These are phyloP conservation scores for Leptogaster cylindrica DNA, from an alignment of 2,888 invertebrate genomes.

Conservation along the genomic window DNA sequence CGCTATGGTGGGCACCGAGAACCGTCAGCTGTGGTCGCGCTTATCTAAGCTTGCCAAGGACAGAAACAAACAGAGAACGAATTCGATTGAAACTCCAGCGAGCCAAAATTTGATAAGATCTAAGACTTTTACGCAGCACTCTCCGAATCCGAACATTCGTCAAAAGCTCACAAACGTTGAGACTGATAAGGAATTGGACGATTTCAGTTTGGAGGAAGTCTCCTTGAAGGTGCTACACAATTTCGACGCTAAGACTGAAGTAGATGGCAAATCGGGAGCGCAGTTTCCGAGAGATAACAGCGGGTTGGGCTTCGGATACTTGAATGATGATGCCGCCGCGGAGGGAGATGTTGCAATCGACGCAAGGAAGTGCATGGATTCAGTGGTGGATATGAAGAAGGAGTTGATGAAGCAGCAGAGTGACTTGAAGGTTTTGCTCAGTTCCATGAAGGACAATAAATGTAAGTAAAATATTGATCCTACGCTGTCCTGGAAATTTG, in stretches of 20 bases:
- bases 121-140: constrained; percentile 74
- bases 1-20: constrained; percentile 81
- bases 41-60: constrained; percentile 70
- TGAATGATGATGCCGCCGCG: constrained; percentile 52
- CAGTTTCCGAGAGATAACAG: constrained; percentile 51
- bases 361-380: constrained; percentile 70
- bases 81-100: not conserved
- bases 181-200: constrained; percentile 65
- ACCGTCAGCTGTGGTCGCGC: constrained; percentile 79
- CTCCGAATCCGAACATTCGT: constrained; percentile 66
- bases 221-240: constrained; percentile 74
- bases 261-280: constrained; percentile 66
- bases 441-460: constrained; percentile 60
- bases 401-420: constrained; percentile 69
- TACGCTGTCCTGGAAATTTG: not conserved
- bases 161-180: constrained; percentile 61
- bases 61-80: constrained; percentile 55
- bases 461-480: constrained; percentile 54
- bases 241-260: constrained; percentile 71
- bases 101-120: constrained; percentile 64
- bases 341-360: constrained; percentile 67
- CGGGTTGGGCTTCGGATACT: constrained; percentile 56
- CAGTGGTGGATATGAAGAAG: constrained; percentile 69
- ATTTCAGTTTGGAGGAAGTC: constrained; percentile 78
- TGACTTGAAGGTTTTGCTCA: constrained; percentile 64